phyloP scores from a whole-genome alignment of 2,888 invertebrate species.

The Aporophyla lueneburgensis region DNA sequence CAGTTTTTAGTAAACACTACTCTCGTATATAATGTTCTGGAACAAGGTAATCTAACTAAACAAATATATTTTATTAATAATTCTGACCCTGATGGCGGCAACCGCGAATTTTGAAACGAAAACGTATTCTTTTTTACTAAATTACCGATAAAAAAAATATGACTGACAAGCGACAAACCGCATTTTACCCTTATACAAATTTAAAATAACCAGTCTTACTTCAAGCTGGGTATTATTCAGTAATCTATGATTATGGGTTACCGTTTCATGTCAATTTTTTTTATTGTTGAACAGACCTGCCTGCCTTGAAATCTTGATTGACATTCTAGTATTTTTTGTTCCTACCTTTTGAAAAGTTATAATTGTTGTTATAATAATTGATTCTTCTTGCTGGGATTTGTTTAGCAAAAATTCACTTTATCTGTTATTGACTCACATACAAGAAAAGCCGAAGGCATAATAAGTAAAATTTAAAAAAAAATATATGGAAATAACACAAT shows the following conservation, averaged over 20 bases:
- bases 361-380: background rate
- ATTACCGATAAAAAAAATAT: conserved; percentile 31
- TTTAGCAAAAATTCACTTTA: background rate
- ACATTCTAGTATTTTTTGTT: conserved; percentile 33
- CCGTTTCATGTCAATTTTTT: conserved; percentile 47
- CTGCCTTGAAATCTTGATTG: conserved; percentile 29
- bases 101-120: background rate
- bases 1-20: too few relatives aligned
- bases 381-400: background rate
- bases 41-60: too few relatives aligned
- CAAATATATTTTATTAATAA: too few relatives aligned
- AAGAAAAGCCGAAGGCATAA: too few relatives aligned
- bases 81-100: background rate
- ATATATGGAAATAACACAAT: too few relatives aligned
- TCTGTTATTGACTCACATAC: too few relatives aligned
- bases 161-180: conserved; percentile 64
- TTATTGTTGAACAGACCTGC: too few relatives aligned
- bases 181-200: conserved; percentile 10
- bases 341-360: background rate
- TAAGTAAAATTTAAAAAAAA: too few relatives aligned
- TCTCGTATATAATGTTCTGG: too few relatives aligned
- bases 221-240: background rate
- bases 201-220: background rate
- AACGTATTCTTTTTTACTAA: background rate
- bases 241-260: conserved; percentile 49